Conservation (phyloP, 1,140 invertebrate genomes). For the Trinorchestia longiramus region DNA sequence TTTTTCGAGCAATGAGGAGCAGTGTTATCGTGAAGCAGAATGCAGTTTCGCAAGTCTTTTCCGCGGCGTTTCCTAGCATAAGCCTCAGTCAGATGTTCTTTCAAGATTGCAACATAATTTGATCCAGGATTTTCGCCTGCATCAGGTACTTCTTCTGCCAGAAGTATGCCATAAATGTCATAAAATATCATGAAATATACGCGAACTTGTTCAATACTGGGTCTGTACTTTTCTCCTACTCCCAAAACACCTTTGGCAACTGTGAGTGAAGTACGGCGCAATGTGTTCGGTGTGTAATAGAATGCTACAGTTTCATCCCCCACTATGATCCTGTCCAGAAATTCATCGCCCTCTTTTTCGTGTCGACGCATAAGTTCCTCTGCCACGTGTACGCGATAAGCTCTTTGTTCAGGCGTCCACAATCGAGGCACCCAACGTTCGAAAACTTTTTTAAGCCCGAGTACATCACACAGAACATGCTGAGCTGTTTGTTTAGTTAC, state of each 20-base stretch:
- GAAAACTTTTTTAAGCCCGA: constrained; percentile 53
- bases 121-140: not conserved
- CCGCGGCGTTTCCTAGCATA: constrained; percentile 42
- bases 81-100: constrained; percentile 46
- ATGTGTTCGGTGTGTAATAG: constrained; percentile 55
- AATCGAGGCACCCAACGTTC: constrained; percentile 58
- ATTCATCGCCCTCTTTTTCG: constrained; percentile 51
- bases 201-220: constrained; percentile 22
- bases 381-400: constrained; percentile 43
- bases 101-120: constrained; percentile 42
- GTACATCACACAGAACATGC: constrained; percentile 37
- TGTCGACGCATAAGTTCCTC: constrained; percentile 42
- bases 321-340: constrained; percentile 45
- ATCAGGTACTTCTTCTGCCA: constrained; percentile 12
- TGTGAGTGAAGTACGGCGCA: constrained; percentile 27
- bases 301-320: constrained; percentile 51
- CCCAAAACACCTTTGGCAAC: constrained; percentile 14
- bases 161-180: constrained; percentile 29
- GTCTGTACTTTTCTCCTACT: constrained; percentile 53
- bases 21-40: constrained; percentile 57
- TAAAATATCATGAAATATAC: constrained; percentile 43
- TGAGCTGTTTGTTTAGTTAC: constrained; percentile 42
- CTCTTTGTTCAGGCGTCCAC: constrained; percentile 57
- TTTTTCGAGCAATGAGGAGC: not conserved
- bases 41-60: constrained; percentile 28